phyloP scores from a whole-genome alignment of 2,113 vertebrate species.

The Phrynosoma blainvillii region DNA sequence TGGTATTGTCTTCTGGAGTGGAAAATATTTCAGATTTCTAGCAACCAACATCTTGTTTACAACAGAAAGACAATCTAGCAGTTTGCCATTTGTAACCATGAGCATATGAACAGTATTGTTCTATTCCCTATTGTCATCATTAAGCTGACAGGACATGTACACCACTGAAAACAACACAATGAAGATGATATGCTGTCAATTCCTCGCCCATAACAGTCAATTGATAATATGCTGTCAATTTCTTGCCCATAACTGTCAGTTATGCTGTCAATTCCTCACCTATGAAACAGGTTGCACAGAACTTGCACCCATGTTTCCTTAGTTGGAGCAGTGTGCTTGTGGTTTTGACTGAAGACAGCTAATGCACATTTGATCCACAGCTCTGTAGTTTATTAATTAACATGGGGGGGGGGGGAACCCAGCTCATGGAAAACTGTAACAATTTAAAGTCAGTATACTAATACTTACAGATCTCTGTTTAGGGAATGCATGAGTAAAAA shows the following conservation, averaged over 20 bases:
- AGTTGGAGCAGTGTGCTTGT: too few species aligned
- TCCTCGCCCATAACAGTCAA: neutral
- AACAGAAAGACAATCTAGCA: neutral
- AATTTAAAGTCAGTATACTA: neutral
- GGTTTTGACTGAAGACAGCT: neutral
- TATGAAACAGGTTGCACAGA: too few species aligned
- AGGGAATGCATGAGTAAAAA: constrained; percentile 82
- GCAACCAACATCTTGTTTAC: neutral
- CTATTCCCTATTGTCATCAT: neutral
- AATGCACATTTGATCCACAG: neutral
- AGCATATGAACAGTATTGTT: neutral
- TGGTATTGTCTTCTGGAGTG: neutral
- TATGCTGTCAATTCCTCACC: too few species aligned
- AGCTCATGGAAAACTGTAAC: neutral
- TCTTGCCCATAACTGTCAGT: neutral
- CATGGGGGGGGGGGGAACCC: neutral
- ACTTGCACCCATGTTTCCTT: too few species aligned
- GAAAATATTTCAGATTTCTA: neutral
- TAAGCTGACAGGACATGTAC: too few species aligned
- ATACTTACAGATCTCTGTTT: constrained; percentile 89
- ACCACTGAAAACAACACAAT: neutral
- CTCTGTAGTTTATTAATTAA: neutral
- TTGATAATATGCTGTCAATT: neutral
- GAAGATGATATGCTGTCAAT: neutral
- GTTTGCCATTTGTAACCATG: too few species aligned